Conservation (phyloP, 2,888 invertebrate genomes). For the Neoitamus cyanurus region DNA sequence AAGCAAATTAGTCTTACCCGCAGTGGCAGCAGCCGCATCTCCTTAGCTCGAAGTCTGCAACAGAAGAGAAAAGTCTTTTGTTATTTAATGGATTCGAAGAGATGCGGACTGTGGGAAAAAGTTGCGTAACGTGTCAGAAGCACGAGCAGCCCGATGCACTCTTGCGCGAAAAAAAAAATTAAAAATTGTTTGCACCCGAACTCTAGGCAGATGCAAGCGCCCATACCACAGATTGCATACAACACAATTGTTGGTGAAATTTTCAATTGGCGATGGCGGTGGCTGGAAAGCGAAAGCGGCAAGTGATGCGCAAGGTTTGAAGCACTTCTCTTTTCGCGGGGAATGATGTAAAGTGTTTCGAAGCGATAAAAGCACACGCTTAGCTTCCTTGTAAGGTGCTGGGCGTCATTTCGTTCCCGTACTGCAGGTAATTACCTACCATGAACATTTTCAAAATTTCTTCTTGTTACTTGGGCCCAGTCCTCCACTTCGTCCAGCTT, state of each 20-base stretch:
- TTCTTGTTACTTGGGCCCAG: not conserved
- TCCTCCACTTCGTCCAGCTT: too few relatives aligned
- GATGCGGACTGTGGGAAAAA: slow-evolving; percentile 1
- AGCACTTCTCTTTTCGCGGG: not conserved
- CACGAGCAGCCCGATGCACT: not conserved
- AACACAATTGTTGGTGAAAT: slow-evolving; percentile 28
- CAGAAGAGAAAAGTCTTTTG: not conserved
- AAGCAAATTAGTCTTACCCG: not conserved
- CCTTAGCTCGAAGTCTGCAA: not conserved
- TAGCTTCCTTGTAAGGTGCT: slow-evolving; percentile 17
- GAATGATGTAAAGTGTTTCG: slow-evolving; percentile 24
- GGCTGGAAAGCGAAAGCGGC: slow-evolving; percentile 11
- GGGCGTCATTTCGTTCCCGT: not conserved
- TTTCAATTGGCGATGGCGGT: not conserved
- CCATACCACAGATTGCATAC: not conserved
- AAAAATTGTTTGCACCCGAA: not conserved
- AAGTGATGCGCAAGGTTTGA: slow-evolving; percentile 14
- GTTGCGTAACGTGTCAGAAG: not conserved
- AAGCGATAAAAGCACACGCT: not conserved
- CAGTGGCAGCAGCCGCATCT: not conserved
- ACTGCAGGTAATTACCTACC: not conserved
- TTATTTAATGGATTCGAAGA: not conserved
- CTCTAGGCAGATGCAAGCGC: not conserved
- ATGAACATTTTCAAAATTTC: not conserved
- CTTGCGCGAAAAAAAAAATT: not conserved